Evolutionary conservation across 2,888 invertebrate genomes (phyloP).

Genomic region (Tromatobia lineatoria): DNA sequence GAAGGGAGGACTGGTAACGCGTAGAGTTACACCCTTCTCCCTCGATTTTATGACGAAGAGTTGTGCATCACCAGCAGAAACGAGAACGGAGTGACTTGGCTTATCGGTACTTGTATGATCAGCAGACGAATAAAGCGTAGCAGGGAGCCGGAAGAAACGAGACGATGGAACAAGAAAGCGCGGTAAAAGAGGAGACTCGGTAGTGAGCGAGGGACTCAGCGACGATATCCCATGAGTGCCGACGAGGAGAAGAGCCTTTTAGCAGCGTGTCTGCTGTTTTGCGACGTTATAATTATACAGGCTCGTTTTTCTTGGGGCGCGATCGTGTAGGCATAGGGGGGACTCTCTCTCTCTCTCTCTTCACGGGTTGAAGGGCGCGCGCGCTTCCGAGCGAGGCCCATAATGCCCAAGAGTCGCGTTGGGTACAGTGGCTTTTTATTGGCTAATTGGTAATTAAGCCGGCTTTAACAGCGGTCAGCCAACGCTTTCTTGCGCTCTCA

Average conservation of each 20-base stretch:
- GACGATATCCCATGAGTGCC: conserved; percentile 61
- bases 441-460: conserved; percentile 84
- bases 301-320: conserved; percentile 79
- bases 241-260: conserved; percentile 72
- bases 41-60: conserved; percentile 3
- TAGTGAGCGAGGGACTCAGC: conserved; percentile 1
- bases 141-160: conserved; percentile 48
- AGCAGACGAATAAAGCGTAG: conserved; percentile 17
- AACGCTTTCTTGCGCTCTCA: conserved; percentile 83
- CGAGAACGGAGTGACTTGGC: conserved; percentile 38
- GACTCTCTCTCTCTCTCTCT: conserved; percentile 12
- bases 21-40: not conserved
- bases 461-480: conserved; percentile 82
- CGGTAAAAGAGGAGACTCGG: conserved; percentile 39
- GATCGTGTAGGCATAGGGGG: conserved; percentile 74
- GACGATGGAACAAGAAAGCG: conserved; percentile 50
- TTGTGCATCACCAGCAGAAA: not conserved
- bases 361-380: conserved; percentile 54
- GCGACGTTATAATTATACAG: conserved; percentile 82
- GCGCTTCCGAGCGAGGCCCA: conserved; percentile 31
- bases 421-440: conserved; percentile 80
- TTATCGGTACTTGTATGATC: conserved; percentile 32
- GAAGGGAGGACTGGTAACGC: not conserved
- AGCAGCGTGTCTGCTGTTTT: conserved; percentile 80
- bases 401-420: conserved; percentile 63